These are phyloP conservation scores for Otocyon megalotis DNA, from an alignment of 2,113 vertebrate species.

Conservation along the genomic window DNA sequence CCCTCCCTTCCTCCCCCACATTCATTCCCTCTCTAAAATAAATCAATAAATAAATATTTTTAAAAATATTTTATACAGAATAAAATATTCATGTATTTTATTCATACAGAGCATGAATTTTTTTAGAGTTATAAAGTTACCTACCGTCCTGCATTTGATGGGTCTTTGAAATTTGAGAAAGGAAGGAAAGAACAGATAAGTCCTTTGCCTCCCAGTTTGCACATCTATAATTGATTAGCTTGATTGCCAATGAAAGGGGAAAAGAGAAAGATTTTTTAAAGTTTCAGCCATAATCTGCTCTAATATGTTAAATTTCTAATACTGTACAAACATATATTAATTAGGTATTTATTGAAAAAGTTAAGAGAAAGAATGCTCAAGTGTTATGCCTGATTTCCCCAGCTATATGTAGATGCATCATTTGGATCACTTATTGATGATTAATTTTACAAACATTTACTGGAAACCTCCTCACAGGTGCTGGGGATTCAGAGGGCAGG, in stretches of 20 bases:
- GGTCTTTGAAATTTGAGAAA: not conserved
- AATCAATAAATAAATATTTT: not conserved
- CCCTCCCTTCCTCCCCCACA: not conserved
- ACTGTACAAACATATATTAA: not conserved
- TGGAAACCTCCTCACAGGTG: not conserved
- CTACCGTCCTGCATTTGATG: not conserved
- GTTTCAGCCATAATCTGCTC: not conserved
- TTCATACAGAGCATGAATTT: not conserved
- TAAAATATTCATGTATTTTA: not conserved
- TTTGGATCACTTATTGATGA: not conserved
- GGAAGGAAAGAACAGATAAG: not conserved
- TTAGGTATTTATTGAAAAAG: not conserved
- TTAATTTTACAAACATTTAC: not conserved
- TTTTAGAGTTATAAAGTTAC: not conserved
- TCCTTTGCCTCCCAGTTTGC: not conserved
- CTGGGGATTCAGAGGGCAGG: not conserved
- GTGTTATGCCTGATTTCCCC: not conserved
- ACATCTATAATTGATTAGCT: not conserved
- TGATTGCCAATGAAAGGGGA: not conserved
- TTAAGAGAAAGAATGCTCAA: not conserved
- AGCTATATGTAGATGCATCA: not conserved
- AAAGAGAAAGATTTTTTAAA: not conserved
- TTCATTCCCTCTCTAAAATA: not conserved
- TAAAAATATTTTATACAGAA: not conserved
- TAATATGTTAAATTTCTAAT: not conserved